Percentiles rank a stretch among this genome's conserved stretches.
These are phyloP conservation scores for Slavum lentiscoides DNA, from an alignment of 2,888 invertebrate species.

Conservation along the genomic window DNA sequence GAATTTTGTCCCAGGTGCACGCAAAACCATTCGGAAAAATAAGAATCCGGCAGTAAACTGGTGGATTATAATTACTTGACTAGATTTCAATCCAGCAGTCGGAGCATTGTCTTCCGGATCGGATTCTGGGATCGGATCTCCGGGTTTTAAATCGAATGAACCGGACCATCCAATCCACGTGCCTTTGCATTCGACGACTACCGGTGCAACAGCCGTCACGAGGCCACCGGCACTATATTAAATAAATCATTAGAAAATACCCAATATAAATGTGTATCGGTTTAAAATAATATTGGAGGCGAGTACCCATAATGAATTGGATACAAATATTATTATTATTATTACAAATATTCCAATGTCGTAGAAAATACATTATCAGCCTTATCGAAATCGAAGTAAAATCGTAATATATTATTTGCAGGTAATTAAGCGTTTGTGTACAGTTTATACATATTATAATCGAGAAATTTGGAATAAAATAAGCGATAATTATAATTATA, in stretches of 20 bases:
- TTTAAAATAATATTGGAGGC: background rate
- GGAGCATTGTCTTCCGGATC: constrained; percentile 59
- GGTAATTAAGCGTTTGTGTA: too few species aligned
- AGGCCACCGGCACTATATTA: constrained; percentile 60
- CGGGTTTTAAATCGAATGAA: constrained; percentile 58
- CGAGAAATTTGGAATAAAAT: too few species aligned
- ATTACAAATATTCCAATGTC: too few species aligned
- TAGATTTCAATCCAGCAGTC: constrained; percentile 60
- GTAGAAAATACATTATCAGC: too few species aligned
- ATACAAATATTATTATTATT: too few species aligned
- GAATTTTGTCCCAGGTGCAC: too few species aligned
- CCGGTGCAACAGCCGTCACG: constrained; percentile 61
- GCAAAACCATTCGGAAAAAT: too few species aligned
- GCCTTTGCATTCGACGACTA: constrained; percentile 60
- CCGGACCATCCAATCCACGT: constrained; percentile 62
- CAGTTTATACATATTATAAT: background rate
- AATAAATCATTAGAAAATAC: background rate
- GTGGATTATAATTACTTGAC: constrained; percentile 57
- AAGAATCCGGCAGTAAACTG: too few species aligned
- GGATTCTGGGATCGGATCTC: constrained; percentile 60
- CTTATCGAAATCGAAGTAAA: too few species aligned
- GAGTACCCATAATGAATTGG: background rate
- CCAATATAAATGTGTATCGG: background rate
- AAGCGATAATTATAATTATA: too few species aligned
- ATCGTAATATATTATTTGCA: too few species aligned